Conservation (phyloP, 2,888 invertebrate species). For the Lasioglossum marginatum region DNA sequence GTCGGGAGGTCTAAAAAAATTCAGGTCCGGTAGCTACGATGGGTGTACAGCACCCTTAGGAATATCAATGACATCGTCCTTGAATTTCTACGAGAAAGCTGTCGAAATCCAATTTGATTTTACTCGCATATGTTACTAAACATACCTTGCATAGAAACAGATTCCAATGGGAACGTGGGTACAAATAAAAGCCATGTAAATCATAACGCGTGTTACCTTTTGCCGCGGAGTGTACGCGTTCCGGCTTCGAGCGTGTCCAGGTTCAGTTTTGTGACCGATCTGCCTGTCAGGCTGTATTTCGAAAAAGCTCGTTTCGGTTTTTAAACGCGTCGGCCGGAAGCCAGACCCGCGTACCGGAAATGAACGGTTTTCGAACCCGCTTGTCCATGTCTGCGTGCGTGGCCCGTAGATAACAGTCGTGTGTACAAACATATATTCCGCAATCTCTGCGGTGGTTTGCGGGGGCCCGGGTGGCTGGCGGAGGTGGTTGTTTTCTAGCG, state of each 20-base stretch:
- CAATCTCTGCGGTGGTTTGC: conserved; percentile 65
- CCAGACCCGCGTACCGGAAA: conserved; percentile 26
- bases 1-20: background rate
- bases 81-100: background rate
- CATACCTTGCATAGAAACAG: background rate
- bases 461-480: background rate
- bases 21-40: background rate
- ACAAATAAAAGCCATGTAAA: background rate
- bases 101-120: background rate
- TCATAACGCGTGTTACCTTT: background rate
- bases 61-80: background rate
- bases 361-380: conserved; percentile 40
- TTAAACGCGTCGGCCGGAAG: background rate
- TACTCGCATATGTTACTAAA: background rate
- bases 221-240: background rate
- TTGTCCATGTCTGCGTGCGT: conserved; percentile 36
- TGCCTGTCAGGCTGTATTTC: background rate
- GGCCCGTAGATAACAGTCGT: conserved; percentile 40
- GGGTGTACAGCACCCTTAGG: background rate
- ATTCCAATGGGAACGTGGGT: background rate
- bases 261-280: background rate
- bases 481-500: conserved; percentile 56
- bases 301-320: background rate
- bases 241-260: background rate
- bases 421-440: conserved; percentile 60